A percentile compares a stretch with the other conserved stretches of the same genome.
These are phyloP conservation scores for Amazona vittata DNA, from an alignment of 2,113 vertebrate genomes.

Conservation along the genomic window DNA sequence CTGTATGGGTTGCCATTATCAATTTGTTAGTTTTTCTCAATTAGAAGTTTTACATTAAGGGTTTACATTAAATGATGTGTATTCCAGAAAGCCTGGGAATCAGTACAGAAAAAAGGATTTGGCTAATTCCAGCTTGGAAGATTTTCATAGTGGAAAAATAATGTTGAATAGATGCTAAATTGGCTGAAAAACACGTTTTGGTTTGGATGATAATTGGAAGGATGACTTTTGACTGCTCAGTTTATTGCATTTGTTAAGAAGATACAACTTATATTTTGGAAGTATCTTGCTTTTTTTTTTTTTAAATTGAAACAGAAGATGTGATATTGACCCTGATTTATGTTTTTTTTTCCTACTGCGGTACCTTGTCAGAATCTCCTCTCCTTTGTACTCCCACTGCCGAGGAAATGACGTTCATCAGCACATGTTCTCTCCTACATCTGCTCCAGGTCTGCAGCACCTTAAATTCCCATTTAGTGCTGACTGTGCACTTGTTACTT, in stretches of 20 bases:
- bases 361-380: slow-evolving; percentile 90
- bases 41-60: neutral
- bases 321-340: slow-evolving; percentile 57
- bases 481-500: slow-evolving; percentile 84
- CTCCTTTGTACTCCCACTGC: slow-evolving; percentile 86
- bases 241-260: slow-evolving; percentile 27
- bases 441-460: slow-evolving; percentile 77
- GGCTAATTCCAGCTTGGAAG: neutral
- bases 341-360: slow-evolving; percentile 48
- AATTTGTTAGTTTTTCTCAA: neutral
- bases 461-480: slow-evolving; percentile 80
- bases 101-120: neutral
- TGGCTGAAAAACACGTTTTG: neutral
- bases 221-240: slow-evolving; percentile 4
- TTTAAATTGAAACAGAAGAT: neutral
- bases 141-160: neutral
- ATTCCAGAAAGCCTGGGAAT: neutral
- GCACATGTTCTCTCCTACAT: slow-evolving; percentile 86
- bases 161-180: neutral
- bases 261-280: slow-evolving; percentile 14
- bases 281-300: neutral
- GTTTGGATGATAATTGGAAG: neutral
- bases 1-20: neutral
- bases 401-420: slow-evolving; percentile 91
- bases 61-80: neutral